These are phyloP conservation scores for Chloroceryle aenea DNA, from an alignment of 2,113 vertebrate genomes.

Conservation along the genomic window DNA sequence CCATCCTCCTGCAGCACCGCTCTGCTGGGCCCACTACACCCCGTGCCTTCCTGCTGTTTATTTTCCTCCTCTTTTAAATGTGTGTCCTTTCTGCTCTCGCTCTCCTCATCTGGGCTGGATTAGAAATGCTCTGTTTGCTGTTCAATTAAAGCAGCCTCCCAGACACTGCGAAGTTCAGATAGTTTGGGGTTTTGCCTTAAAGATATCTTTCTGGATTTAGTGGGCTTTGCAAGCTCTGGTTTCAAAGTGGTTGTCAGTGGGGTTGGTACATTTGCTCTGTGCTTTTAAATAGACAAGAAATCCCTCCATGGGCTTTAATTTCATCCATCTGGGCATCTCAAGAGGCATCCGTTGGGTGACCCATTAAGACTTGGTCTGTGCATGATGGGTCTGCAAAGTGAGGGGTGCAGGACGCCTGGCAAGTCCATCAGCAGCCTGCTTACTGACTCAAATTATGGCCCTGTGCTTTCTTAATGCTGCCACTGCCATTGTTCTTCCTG, in stretches of 20 bases:
- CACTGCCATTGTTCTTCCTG: not conserved
- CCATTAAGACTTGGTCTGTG: rapidly evolving
- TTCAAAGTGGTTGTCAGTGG: slow-evolving; percentile 18
- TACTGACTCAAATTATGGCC: not conserved
- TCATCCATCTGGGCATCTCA: not conserved
- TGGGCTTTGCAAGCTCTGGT: slow-evolving; percentile 16
- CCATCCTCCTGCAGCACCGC: not conserved
- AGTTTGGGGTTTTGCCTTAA: slow-evolving; percentile 7
- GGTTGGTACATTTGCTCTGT: slow-evolving; percentile 2
- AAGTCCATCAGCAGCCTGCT: not conserved
- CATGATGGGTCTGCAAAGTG: not conserved
- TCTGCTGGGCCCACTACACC: rapidly evolving
- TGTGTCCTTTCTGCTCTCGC: not conserved
- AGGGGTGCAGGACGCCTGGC: not conserved
- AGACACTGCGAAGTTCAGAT: slow-evolving; percentile 11
- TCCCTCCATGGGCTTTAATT: not conserved
- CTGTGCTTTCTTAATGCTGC: not conserved
- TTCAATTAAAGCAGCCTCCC: not conserved
- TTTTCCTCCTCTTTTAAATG: not conserved
- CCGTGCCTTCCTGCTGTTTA: not conserved
- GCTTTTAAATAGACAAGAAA: not conserved
- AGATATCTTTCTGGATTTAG: slow-evolving; percentile 2
- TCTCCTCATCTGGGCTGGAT: not conserved
- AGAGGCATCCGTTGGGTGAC: not conserved
- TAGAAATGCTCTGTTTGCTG: slow-evolving; percentile 51